A percentile compares a stretch with the other conserved stretches of the same genome.
Conservation (phyloP, 53 echinoderm and acorn worm species). For the Holothuria scabra region DNA sequence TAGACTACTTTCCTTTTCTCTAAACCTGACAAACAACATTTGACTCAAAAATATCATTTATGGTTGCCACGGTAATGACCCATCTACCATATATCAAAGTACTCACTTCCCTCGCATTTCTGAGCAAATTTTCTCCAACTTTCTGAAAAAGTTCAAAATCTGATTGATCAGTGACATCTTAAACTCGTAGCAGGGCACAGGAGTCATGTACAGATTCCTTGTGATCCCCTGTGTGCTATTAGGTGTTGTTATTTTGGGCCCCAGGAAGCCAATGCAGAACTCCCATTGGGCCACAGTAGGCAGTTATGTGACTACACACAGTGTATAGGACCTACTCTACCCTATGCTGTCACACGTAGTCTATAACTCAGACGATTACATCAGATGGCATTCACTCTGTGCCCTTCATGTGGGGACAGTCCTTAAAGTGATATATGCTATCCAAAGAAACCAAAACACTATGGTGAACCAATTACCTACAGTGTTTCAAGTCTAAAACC, state of each 20-base stretch:
- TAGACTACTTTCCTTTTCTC: too few species aligned
- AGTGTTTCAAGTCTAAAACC: too few species aligned
- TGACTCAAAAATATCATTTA: too few species aligned
- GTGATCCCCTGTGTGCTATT: constrained; percentile 34
- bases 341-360: constrained; percentile 19
- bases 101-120: not conserved
- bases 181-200: constrained; percentile 7
- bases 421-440: constrained; percentile 10
- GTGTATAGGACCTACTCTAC: constrained; percentile 19
- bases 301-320: not conserved
- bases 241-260: constrained; percentile 39
- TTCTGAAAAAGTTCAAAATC: constrained; percentile 14
- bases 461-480: too few species aligned
- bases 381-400: constrained; percentile 2
- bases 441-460: not conserved
- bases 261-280: not conserved
- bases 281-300: constrained; percentile 22
- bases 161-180: constrained; percentile 21
- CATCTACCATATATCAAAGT: too few species aligned
- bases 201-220: constrained; percentile 17
- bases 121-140: not conserved
- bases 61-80: too few species aligned
- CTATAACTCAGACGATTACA: constrained; percentile 20
- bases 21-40: too few species aligned
- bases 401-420: not conserved